These are phyloP conservation scores for Pipistrellus kuhlii DNA, from an alignment of 2,797 vertebrate species.

Conservation along the genomic window DNA sequence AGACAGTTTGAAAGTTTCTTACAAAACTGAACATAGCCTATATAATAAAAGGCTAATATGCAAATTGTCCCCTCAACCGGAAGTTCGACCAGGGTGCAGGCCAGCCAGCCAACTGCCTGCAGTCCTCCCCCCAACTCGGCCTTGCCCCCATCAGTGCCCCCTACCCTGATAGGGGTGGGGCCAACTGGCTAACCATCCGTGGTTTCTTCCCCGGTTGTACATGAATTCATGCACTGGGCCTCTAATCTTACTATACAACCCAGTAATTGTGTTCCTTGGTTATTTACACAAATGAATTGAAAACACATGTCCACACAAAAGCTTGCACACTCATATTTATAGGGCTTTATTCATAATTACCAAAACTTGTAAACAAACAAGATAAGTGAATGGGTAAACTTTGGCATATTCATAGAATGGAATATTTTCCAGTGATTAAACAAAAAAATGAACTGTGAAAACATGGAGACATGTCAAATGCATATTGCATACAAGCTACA, in stretches of 20 bases:
- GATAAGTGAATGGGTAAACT: neutral
- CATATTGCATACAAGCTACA: neutral
- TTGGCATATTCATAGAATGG: neutral
- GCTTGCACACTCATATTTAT: neutral
- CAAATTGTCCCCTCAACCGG: too few relatives aligned
- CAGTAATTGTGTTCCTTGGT: neutral
- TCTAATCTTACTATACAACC: neutral
- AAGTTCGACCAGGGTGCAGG: too few relatives aligned
- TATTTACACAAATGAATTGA: neutral
- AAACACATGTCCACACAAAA: neutral
- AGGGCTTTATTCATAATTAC: neutral
- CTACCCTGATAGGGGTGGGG: too few relatives aligned
- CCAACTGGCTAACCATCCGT: fast-evolving
- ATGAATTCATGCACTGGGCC: too few relatives aligned
- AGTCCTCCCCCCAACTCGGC: too few relatives aligned
- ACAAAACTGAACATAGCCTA: neutral
- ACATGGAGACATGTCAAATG: neutral
- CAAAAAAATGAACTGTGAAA: neutral
- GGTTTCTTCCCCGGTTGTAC: too few relatives aligned
- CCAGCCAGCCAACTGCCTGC: too few relatives aligned
- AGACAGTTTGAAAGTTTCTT: neutral
- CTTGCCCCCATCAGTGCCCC: too few relatives aligned
- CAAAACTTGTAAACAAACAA: neutral
- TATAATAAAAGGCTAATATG: too few relatives aligned
- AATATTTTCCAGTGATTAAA: constrained; percentile 18